These are phyloP conservation scores for Holotrichia oblita DNA, from an alignment of 1,140 invertebrate species.

Conservation along the genomic window DNA sequence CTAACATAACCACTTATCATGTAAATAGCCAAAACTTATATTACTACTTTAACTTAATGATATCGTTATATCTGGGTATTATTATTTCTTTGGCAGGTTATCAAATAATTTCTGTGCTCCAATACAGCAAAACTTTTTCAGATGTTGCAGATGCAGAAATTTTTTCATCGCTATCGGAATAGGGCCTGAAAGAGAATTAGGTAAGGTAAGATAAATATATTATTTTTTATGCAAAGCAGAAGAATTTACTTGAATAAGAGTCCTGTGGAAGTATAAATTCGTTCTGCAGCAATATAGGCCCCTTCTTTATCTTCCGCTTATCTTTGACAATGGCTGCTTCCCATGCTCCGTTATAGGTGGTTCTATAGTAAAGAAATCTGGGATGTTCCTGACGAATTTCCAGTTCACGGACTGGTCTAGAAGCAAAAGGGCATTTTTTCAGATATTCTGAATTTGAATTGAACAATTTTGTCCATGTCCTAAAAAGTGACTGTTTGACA, in stretches of 20 bases:
- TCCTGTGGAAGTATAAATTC: background rate
- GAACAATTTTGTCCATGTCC: background rate
- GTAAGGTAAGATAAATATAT: background rate
- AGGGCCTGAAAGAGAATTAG: background rate
- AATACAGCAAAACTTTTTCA: background rate
- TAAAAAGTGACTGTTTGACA: too few species aligned
- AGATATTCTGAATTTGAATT: background rate
- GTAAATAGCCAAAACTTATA: background rate
- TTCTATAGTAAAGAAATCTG: conserved; percentile 11
- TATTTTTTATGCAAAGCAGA: background rate
- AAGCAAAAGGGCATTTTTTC: background rate
- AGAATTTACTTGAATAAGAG: background rate
- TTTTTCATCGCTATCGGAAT: background rate
- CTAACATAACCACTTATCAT: background rate
- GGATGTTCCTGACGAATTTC: background rate
- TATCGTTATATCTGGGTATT: background rate
- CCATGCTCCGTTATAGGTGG: conserved; percentile 1
- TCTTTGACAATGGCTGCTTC: background rate
- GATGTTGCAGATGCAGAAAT: background rate
- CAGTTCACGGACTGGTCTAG: background rate
- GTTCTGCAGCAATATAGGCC: background rate
- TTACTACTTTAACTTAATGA: background rate
- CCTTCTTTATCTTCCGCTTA: background rate
- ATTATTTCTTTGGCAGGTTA: background rate
- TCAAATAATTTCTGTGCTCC: background rate